These are phyloP conservation scores for Ptilonorhynchus violaceus DNA, from an alignment of 2,113 vertebrate species.

Conservation along the genomic window DNA sequence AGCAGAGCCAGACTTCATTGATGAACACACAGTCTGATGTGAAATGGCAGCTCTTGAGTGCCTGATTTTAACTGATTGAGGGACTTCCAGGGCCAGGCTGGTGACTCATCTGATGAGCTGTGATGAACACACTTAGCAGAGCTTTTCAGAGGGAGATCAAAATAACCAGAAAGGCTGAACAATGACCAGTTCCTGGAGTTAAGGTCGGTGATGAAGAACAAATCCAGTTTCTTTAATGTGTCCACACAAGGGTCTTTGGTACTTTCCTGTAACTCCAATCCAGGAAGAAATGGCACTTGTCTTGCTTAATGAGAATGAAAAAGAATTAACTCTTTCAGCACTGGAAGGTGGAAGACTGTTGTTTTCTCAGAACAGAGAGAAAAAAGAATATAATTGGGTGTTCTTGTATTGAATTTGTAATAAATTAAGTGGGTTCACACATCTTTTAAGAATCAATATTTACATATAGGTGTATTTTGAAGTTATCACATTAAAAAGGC, in stretches of 20 bases:
- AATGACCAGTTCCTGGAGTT: conserved; percentile 16
- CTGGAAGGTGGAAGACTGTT: not conserved
- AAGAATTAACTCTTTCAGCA: not conserved
- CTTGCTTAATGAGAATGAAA: not conserved
- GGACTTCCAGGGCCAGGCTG: not conserved
- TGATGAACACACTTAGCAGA: not conserved
- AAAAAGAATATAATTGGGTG: not conserved
- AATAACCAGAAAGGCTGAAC: conserved; percentile 14
- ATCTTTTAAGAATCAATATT: not conserved
- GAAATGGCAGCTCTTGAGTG: conserved; percentile 4
- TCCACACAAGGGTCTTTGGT: not conserved
- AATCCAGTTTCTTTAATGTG: conserved; percentile 32
- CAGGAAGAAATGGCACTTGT: not conserved
- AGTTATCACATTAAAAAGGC: not conserved
- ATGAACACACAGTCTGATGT: not conserved
- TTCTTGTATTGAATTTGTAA: not conserved
- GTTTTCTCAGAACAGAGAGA: not conserved
- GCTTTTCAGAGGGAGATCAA: conserved; percentile 13
- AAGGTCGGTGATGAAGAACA: conserved; percentile 25
- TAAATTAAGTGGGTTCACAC: not conserved
- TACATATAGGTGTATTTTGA: conserved; percentile 8
- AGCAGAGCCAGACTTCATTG: not conserved
- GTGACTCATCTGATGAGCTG: conserved; percentile 6
- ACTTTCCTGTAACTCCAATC: not conserved
- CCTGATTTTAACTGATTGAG: not conserved